Base-by-base conservation (phyloP, 1,140 invertebrate genomes). In the Apis dorsata region DNA sequence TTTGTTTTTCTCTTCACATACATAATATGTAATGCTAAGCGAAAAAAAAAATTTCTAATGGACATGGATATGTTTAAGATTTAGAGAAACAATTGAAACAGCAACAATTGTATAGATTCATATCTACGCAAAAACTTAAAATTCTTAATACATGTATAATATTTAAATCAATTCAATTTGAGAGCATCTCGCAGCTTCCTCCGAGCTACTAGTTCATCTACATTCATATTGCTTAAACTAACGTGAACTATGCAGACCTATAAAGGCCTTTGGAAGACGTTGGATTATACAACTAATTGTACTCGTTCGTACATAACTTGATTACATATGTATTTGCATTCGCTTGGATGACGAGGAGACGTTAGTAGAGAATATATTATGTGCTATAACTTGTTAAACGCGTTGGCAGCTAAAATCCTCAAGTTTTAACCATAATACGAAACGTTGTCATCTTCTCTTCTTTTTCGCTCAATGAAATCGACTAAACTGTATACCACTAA, bases 251-350 rank as follows among this genome's bases (percentile, higher is more conserved):
- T 85, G 21, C 51, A 44, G 34, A 65, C 77, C 69, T 69, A 34
- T 17, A 53, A 17, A 82, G 80, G 63, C 49, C 84, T 82, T 44
- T 84, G 91, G 91, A 91, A 91, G 91, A 91, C 90, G 68, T 90
- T 90, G 82, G 91, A 91, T 91, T 86, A 86, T 80, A 85, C 62
- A 72, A 84, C 81, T 90, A 85, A 83, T 83, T 89, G 85, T 88
- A 88, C 86, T 89, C 69, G 57, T 34, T 60, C 84, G 81, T 80
- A 89, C 83, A 85, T 83, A 89, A 88, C 78, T 79, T 7, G 63
- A 55, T 79, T 63, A 63, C 74, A 79, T 81, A 44, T 44, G 34
- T 44, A 70, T 75, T 74, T 63, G 21, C 73, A 63, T 62, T 78
- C 12, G 15, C 59, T n/a, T 57, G 57, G 72, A 76, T 72, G 59